Base-by-base conservation (phyloP, 2,888 invertebrate species). In the Slavum lentiscoides region DNA sequence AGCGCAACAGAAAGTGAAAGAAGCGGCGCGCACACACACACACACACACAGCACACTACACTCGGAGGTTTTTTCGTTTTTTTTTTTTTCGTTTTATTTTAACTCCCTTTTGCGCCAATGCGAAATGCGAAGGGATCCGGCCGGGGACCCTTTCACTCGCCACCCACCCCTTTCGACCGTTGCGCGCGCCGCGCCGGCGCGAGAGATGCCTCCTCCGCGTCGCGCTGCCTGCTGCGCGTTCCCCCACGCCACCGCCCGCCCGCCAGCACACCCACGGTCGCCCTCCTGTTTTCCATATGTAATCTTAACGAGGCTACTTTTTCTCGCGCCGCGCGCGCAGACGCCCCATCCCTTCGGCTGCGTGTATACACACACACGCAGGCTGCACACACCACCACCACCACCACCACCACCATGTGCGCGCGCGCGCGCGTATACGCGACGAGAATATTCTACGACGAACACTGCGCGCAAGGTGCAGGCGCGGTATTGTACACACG, bases 51-150 rank as follows among this genome's bases (percentile, higher is more conserved):
- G 30, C 4, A 30, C 30, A 30, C 30, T 30, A 30, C 30, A 30
- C 30, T 30, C 30, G 30, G 30, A 30, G 30, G 30, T 30, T 53
- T 75, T 58, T 17, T 67, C 49, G 67, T 43, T 37, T 43, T 9
- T 43, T 66, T 75, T 75, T 61, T 21, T 62, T 62, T 37, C 17
- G 37, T 72, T 77, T 72, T 80, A 80, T 80, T 80, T 72, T 80
- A 80, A 80, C 80, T 80, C 80, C 80, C 80, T 80, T 80, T 80
- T 80, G 80, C 80, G 80, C 80, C 80, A 80, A 80, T 80, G 80
- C 80, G 70, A 80, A 80, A 72, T 80, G 64, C 72, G 70, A 80
- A 80, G 80, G 70, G 77, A 77, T 77, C 77, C 68, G 61, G 61
- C 64, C 70, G 69, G 67, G 43, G 70, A 72, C 80, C 72, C 80